A percentile compares a stretch with the other conserved stretches of the same genome.
Evolutionary conservation across 2,888 invertebrate genomes (phyloP).

Genomic region (Teleogryllus oceanicus): DNA sequence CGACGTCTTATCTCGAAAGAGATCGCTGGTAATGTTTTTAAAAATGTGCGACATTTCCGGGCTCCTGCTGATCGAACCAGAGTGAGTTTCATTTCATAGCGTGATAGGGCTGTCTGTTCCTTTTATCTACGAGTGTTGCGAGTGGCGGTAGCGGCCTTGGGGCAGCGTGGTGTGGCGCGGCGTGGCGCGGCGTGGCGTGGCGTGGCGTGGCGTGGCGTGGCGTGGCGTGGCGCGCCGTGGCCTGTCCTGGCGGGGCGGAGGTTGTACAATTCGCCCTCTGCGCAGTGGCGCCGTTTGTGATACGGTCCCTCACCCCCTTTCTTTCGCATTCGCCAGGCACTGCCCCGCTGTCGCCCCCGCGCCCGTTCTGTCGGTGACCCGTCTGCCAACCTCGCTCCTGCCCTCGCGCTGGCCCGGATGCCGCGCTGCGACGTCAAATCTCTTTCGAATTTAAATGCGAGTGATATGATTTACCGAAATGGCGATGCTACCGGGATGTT

Average conservation of each 20-base stretch:
- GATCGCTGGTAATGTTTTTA: conserved; percentile 18
- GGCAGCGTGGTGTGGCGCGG: neutral
- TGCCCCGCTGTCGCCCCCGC: neutral
- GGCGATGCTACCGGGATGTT: too few species aligned
- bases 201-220: too few species aligned
- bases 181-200: too few species aligned
- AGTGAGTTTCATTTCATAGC: conserved; percentile 2
- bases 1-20: conserved; percentile 9
- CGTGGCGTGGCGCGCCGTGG: too few species aligned
- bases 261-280: neutral
- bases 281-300: neutral
- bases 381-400: neutral
- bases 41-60: conserved; percentile 10
- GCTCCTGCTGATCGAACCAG: conserved; percentile 9
- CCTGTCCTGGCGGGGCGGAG: too few species aligned
- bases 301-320: neutral
- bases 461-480: too few species aligned
- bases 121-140: neutral
- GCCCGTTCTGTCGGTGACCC: neutral
- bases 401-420: neutral
- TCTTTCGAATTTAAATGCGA: too few species aligned
- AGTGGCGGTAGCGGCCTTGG: neutral
- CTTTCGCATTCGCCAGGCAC: neutral
- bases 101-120: neutral
- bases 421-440: neutral